Conservation (phyloP, 2,113 vertebrate species). For the Nycticebus coucang region DNA sequence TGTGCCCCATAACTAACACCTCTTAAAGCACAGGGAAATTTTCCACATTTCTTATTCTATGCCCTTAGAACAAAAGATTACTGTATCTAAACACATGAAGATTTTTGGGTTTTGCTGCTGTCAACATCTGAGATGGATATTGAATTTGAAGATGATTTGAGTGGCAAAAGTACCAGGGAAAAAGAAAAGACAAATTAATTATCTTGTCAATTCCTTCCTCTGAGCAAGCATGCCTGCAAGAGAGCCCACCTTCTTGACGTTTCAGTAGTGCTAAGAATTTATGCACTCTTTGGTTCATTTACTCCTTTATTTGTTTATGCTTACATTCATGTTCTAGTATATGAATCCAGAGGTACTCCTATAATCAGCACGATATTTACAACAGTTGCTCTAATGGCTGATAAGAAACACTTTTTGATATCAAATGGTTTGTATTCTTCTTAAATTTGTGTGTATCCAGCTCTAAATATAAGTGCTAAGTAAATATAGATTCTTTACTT, state of each 20-base stretch:
- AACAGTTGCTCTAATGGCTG: neutral
- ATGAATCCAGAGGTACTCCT: neutral
- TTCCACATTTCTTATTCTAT: neutral
- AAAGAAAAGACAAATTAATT: neutral
- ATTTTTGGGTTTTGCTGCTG: neutral
- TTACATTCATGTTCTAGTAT: neutral
- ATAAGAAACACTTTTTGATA: neutral
- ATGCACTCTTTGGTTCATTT: neutral
- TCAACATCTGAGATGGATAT: neutral
- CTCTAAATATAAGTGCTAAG: neutral
- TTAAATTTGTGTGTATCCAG: neutral
- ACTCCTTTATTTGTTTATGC: neutral
- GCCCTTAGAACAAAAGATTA: neutral
- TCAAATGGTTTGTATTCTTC: neutral
- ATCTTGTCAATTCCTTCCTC: neutral
- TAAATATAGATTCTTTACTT: neutral
- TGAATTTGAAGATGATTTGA: neutral
- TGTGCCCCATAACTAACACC: neutral
- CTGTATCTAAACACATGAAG: neutral
- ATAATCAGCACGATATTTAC: neutral
- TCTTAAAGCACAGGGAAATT: neutral
- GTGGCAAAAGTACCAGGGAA: neutral
- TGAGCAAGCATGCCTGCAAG: neutral
- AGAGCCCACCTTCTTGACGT: neutral
- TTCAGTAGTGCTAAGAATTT: neutral